phyloP scores from a whole-genome alignment of 2,888 invertebrate species.

The Teleogryllus oceanicus region DNA sequence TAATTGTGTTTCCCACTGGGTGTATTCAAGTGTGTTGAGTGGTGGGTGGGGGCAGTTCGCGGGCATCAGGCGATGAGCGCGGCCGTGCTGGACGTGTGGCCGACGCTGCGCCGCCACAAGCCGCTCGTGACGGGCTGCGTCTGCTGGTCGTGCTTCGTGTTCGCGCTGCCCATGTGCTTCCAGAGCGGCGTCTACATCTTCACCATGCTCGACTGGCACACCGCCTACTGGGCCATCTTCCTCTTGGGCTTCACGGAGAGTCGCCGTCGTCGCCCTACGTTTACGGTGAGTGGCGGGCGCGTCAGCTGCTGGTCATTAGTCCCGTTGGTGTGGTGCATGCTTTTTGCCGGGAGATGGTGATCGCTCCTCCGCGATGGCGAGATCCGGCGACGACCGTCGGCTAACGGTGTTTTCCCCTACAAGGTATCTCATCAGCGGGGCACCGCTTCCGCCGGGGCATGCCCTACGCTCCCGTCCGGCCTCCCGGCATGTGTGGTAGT shows the following conservation, averaged over 20 bases:
- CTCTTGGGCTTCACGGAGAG: conserved; percentile 67
- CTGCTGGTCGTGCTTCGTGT: conserved; percentile 63
- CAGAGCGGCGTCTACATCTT: conserved; percentile 70
- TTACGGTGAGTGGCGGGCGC: conserved; percentile 53
- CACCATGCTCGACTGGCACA: conserved; percentile 72
- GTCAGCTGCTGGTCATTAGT: no score
- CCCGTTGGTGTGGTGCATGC: no score
- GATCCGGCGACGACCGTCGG: no score
- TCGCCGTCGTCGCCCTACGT: conserved; percentile 64
- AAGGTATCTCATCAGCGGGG: no score
- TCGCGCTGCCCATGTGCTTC: conserved; percentile 73
- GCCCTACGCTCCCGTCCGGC: no score
- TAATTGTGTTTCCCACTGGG: no score
- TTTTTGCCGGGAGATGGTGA: no score
- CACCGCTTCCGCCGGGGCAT: no score
- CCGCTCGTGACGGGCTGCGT: conserved; percentile 60
- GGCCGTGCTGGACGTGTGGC: conserved; percentile 64
- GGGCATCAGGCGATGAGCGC: conserved; percentile 67
- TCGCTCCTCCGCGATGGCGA: no score
- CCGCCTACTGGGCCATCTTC: conserved; percentile 71
- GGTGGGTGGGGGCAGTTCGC: conserved; percentile 55
- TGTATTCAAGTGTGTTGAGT: no score
- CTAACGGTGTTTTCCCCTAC: no score
- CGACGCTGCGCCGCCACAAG: conserved; percentile 52
- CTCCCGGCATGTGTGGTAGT: no score